Evolutionary conservation across 1,140 invertebrate genomes (phyloP).

Genomic region (Bombus huntii): DNA sequence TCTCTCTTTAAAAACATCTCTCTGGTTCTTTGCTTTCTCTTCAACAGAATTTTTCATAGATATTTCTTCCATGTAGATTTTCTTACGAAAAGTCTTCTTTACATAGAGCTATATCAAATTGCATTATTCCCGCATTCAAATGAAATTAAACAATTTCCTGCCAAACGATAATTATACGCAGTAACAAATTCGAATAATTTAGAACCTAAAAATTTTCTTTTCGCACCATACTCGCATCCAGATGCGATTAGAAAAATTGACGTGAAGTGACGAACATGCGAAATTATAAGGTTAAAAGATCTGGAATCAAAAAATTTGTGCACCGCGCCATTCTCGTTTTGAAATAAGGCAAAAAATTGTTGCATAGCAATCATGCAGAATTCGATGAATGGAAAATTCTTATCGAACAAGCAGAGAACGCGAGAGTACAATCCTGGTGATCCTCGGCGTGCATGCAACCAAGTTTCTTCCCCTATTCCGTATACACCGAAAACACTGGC

Average conservation of each 20-base stretch:
- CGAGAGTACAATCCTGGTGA: conserved; percentile 6
- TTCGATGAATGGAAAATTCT: background rate
- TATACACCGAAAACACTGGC: conserved; percentile 33
- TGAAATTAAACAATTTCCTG: too few relatives aligned
- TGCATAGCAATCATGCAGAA: too few relatives aligned
- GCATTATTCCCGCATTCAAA: too few relatives aligned
- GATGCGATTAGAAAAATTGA: too few relatives aligned
- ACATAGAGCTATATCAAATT: too few relatives aligned
- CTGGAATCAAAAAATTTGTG: background rate
- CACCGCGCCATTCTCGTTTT: too few relatives aligned
- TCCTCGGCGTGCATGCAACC: conserved; percentile 41
- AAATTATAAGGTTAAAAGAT: background rate
- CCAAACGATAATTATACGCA: too few relatives aligned
- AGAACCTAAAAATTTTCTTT: too few relatives aligned
- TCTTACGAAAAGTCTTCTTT: too few relatives aligned
- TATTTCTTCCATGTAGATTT: background rate
- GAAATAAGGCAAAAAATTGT: too few relatives aligned
- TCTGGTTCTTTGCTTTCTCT: background rate
- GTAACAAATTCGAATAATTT: too few relatives aligned
- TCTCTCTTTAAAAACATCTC: background rate
- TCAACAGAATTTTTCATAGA: background rate
- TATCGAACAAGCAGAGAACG: background rate
- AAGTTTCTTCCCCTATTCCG: background rate
- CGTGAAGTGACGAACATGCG: background rate
- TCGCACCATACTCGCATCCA: too few relatives aligned